Evolutionary conservation across 1,140 invertebrate genomes (phyloP).

Genomic region (Limonius californicus): DNA sequence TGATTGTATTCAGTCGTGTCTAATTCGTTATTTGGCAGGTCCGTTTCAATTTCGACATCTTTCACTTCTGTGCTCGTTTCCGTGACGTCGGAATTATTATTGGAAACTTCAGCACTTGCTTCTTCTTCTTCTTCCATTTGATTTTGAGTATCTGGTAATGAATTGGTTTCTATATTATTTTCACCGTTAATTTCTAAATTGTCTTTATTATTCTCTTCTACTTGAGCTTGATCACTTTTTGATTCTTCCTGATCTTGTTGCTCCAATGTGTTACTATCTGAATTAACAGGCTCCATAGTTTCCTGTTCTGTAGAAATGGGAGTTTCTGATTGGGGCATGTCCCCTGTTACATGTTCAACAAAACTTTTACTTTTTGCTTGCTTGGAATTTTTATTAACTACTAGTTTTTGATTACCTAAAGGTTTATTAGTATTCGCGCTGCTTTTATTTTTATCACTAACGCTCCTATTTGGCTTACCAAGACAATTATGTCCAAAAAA

Average conservation of each 20-base stretch:
- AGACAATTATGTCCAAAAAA: constrained; percentile 67
- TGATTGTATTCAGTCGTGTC: not conserved
- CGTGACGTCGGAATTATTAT: not conserved
- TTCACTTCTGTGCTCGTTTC: constrained; percentile 26
- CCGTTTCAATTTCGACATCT: not conserved
- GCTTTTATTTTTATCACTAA: not conserved
- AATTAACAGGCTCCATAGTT: too few relatives aligned
- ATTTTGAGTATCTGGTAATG: too few relatives aligned
- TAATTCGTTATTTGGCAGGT: not conserved
- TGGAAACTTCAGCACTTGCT: not conserved
- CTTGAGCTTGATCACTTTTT: too few relatives aligned
- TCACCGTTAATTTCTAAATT: not conserved
- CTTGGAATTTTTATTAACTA: not conserved
- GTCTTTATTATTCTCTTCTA: not conserved
- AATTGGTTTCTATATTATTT: too few relatives aligned
- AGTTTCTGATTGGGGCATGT: constrained; percentile 1
- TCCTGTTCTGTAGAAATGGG: too few relatives aligned
- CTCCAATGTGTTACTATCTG: too few relatives aligned
- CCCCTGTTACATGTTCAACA: constrained; percentile 24
- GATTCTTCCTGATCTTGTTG: too few relatives aligned
- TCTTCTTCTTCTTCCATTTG: not conserved
- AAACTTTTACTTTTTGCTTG: constrained; percentile 13
- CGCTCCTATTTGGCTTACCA: not conserved
- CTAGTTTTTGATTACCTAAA: not conserved
- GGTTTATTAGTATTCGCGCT: not conserved